A percentile compares a stretch with the other conserved stretches of the same genome.
phyloP scores from a whole-genome alignment of 92 coral and sea anemone genomes.

The Palythoa heliodiscus region DNA sequence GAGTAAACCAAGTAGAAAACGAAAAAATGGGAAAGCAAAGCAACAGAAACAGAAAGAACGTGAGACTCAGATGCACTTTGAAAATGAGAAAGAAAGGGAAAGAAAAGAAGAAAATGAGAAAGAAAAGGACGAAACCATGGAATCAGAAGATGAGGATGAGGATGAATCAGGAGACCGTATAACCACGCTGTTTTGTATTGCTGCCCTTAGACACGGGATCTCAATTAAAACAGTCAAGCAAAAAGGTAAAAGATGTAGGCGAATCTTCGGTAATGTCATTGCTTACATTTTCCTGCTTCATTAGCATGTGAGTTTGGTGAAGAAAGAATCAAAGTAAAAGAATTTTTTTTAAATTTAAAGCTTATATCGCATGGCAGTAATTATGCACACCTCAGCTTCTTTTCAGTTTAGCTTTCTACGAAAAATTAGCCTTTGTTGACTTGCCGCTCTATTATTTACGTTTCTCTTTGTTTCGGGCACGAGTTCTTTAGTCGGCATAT shows the following conservation, averaged over 20 bases:
- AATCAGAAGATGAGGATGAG: conserved; percentile 7
- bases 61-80: background rate
- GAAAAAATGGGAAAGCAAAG: background rate
- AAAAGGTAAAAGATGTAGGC: background rate
- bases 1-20: background rate
- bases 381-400: too few species aligned
- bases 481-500: too few species aligned
- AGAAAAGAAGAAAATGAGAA: conserved; percentile 30
- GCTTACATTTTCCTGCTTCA: too few species aligned
- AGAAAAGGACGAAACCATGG: conserved; percentile 33
- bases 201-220: conserved; percentile 43
- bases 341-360: too few species aligned
- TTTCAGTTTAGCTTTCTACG: too few species aligned
- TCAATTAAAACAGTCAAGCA: conserved; percentile 30
- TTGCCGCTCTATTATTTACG: too few species aligned
- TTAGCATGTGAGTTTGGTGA: too few species aligned
- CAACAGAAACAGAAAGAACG: background rate
- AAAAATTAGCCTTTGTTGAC: too few species aligned
- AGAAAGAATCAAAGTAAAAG: too few species aligned
- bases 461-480: too few species aligned
- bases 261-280: too few species aligned
- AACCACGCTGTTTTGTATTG: conserved; percentile 16
- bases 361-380: too few species aligned
- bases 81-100: conserved; percentile 23
- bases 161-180: background rate